Evolutionary conservation across 2,113 vertebrate genomes (phyloP).

Genomic region (Amphiprion ocellaris): DNA sequence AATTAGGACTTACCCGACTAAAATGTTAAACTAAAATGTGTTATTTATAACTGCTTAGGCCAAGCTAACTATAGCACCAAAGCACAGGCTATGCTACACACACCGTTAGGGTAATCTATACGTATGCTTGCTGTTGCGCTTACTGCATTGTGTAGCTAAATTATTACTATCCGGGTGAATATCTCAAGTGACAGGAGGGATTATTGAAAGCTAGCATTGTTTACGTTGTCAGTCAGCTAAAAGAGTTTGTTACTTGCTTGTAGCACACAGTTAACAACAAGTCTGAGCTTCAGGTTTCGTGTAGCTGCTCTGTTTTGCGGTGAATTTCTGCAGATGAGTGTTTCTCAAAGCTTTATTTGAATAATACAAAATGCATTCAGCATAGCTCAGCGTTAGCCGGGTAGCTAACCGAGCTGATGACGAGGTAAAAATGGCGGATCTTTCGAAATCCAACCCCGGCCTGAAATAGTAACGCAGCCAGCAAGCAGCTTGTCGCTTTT

Average conservation of each 20-base stretch:
- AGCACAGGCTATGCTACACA: too few relatives aligned
- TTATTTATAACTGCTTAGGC: not conserved
- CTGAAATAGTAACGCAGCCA: conserved; percentile 85
- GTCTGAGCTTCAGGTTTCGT: not conserved
- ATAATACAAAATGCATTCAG: not conserved
- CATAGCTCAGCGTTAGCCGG: conserved; percentile 64
- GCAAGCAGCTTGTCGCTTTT: conserved; percentile 39
- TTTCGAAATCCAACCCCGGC: conserved; percentile 96
- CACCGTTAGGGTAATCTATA: not conserved
- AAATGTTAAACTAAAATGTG: not conserved
- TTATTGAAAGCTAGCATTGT: conserved; percentile 58
- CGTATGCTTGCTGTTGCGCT: not conserved
- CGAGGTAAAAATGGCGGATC: conserved; percentile 98
- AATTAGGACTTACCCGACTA: not conserved
- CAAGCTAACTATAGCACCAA: not conserved
- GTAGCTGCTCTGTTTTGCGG: not conserved
- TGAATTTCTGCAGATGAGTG: not conserved
- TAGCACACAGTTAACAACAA: not conserved
- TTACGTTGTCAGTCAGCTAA: conserved; percentile 52
- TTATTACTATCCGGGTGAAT: not conserved
- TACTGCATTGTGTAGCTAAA: not conserved
- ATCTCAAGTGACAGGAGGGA: conserved; percentile 50
- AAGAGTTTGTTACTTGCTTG: conserved; percentile 27
- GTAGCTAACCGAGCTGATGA: conserved; percentile 87
- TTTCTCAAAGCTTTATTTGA: too few relatives aligned